Base-by-base conservation (phyloP, 2,113 vertebrate genomes). In the Puffinus mauretanicus region DNA sequence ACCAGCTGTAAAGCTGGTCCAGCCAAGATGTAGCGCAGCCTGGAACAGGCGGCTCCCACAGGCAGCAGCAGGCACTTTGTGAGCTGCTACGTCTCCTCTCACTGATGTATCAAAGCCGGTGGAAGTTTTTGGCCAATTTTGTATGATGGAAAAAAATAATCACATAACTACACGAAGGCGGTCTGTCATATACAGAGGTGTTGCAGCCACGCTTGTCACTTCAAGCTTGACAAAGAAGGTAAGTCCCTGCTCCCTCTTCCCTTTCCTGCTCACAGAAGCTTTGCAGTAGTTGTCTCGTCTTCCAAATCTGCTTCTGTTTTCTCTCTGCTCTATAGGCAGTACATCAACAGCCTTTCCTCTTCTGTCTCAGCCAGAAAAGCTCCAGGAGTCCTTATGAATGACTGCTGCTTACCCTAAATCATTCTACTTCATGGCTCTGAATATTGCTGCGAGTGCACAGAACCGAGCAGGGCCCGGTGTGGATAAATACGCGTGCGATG, bases 401-500 rank as follows among this genome's bases (percentile, higher is more conserved):
- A 20, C 36, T 46, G 47, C 20, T 64, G 32, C 47, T 84, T 84
- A 29, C 47, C 49, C 67, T 78, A 47, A 61, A 24, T 57, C 29
- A 18, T 27, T 36, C 36, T n/a, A 61, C 24, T 7, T 86, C 20
- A 7, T 36, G 52, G 47, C 38, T 80, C 17, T 36, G 40, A 30
- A 64, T 12, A 16, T 13, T 34, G 38, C 25, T 65, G 20, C 26
- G n/a, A 47, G 30, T 6, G 46, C 40, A 27, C 11, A 47, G 47
- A 46, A 26, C 46, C 1, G 16, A 91, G 27, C 30, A 62, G 80
- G 61, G 67, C 16, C 2, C 21, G 10, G 61, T 10, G 1, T 38
- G 46, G 21, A 44, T 40, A 61, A 78, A 62, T 9, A 27, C 2
- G 1, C 0, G 0, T 3, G 62, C 1, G 3, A 34, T 14, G 34